Conservation (phyloP, 2,113 vertebrate genomes). For the Herpetotheres cachinnans region DNA sequence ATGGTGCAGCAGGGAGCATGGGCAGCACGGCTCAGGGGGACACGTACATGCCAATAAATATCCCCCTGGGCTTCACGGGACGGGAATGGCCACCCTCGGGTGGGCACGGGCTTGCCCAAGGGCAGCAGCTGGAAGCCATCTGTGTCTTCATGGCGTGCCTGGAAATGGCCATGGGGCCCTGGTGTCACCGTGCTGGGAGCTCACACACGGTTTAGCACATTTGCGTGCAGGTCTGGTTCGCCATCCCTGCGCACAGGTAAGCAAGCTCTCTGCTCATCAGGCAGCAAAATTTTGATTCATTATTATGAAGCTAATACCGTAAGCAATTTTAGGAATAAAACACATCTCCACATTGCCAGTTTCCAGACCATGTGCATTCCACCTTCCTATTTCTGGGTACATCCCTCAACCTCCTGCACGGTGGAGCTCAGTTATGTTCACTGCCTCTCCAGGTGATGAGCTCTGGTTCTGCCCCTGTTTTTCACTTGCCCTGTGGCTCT, state of each 20-base stretch:
- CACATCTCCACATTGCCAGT: background rate
- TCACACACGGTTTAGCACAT: rapidly evolving
- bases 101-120: background rate
- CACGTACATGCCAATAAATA: rapidly evolving
- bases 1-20: rapidly evolving
- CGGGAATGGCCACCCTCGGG: background rate
- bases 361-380: background rate
- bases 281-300: background rate
- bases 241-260: background rate
- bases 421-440: background rate
- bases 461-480: background rate
- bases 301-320: too few relatives aligned
- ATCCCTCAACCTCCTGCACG: background rate
- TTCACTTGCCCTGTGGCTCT: background rate
- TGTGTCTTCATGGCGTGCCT: background rate
- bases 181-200: rapidly evolving
- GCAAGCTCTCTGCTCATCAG: background rate
- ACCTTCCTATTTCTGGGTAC: background rate
- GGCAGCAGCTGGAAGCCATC: background rate
- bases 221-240: background rate
- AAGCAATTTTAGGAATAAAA: background rate
- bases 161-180: background rate
- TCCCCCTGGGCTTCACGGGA: rapidly evolving
- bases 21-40: background rate
- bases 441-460: background rate